Evolutionary conservation across 2,797 vertebrate species (phyloP), one percentile per base, ranked within the genome.

Genomic region (Molossus alvarezi): DNA sequence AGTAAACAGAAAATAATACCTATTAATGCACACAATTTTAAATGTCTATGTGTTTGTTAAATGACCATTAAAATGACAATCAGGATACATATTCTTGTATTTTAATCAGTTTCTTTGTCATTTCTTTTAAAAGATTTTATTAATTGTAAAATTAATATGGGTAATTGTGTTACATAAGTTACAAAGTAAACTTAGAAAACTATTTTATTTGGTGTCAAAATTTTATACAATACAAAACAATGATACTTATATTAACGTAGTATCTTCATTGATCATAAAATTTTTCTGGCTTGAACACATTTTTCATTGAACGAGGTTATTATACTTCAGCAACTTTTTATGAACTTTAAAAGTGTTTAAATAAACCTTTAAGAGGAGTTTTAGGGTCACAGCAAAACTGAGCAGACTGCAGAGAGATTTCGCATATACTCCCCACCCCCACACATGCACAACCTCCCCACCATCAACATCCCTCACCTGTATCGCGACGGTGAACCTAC

Each of bases 261-360:
- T 55, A 81, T 72, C 55, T 72, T 80, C 27, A 65, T 65, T 51
- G 9, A 77, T 12, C 29, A 51, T 64, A 55, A 83, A 12, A 53
- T 53, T 45, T 71, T 89, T 69, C 51, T n/a, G 33, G 17, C 3
- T 90, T 69, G 15, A 79, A 57, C 17, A 77, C 75, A 67, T 85
- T 64, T 91, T 81, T 96, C 5, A 65, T 51, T 92, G 77, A 57
- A 48, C 27, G 55, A 69, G 37, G 21, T 41, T 25, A 75, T 87
- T 69, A 53, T 60, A 71, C 11, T 62, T 62, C 41, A 95, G 57
- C 29, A 72, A 57, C 10, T 67, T 71, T 82, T 23, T 9, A 57
- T 79, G 76, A 45, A 45, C 76, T 37, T 67, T 57, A 37, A 57
- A 33, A 33, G 14, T 23, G 55, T 79, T 37, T 23, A 14, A 37